Conservation (phyloP, 2,888 invertebrate genomes). For the Campaea margaritaria region DNA sequence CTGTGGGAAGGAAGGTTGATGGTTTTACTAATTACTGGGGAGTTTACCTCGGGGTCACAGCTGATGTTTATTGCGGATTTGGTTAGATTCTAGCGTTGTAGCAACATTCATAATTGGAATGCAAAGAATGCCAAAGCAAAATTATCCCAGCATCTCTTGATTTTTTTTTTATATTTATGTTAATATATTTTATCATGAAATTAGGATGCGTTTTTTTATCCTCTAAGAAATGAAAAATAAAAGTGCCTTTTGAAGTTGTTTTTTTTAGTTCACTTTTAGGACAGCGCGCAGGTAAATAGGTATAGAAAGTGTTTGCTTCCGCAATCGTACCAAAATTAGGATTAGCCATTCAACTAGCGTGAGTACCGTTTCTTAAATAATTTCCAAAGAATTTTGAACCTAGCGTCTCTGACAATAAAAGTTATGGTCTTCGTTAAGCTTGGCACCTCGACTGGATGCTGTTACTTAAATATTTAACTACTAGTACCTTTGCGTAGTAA, state of each 20-base stretch:
- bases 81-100: not conserved
- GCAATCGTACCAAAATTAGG: constrained; percentile 57
- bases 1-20: constrained; percentile 60
- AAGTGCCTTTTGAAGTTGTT: too few relatives aligned
- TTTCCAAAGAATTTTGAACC: constrained; percentile 37
- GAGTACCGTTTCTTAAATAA: constrained; percentile 1
- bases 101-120: too few relatives aligned
- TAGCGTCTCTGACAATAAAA: constrained; percentile 43
- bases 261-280: too few relatives aligned
- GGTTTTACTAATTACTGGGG: constrained; percentile 73
- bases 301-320: constrained; percentile 67
- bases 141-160: too few relatives aligned
- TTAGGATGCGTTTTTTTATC: too few relatives aligned
- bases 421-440: constrained; percentile 5
- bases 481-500: constrained; percentile 6
- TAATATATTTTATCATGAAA: too few relatives aligned
- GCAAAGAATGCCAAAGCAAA: too few relatives aligned
- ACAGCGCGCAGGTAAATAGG: too few relatives aligned
- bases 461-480: constrained; percentile 4
- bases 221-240: too few relatives aligned
- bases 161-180: too few relatives aligned
- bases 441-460: constrained; percentile 1
- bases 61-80: not conserved
- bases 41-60: not conserved
- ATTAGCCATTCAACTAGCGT: constrained; percentile 39